Conservation (phyloP, 2,113 vertebrate species). For the Anhinga anhinga region DNA sequence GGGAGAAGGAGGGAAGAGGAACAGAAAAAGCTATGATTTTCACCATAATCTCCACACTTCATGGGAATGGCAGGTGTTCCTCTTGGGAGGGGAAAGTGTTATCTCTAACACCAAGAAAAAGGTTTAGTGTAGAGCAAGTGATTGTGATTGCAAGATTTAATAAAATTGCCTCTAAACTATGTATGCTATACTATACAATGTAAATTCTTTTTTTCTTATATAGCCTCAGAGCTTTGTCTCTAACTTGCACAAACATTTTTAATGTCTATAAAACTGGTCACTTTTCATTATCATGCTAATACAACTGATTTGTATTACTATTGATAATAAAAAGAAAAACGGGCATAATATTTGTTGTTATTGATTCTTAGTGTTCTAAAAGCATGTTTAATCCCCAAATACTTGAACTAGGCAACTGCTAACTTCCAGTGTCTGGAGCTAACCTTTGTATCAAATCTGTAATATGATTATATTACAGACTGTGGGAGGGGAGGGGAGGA, state of each 20-base stretch:
- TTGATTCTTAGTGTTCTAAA: neutral
- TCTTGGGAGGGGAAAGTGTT: constrained; percentile 45
- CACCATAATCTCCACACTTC: neutral
- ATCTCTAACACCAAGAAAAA: constrained; percentile 24
- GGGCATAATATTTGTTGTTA: neutral
- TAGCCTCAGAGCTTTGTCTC: constrained; percentile 43
- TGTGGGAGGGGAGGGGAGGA: neutral
- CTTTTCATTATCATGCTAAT: constrained; percentile 57
- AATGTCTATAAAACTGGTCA: constrained; percentile 29
- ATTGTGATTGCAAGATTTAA: constrained; percentile 26
- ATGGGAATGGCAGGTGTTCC: constrained; percentile 51
- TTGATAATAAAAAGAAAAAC: constrained; percentile 67
- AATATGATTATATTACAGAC: neutral
- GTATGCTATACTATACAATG: constrained; percentile 11
- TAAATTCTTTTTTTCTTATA: neutral
- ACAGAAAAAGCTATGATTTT: constrained; percentile 18
- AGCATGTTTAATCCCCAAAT: neutral
- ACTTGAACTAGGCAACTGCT: neutral
- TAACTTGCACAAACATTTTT: constrained; percentile 41
- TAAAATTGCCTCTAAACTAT: constrained; percentile 46
- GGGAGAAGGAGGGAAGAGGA: constrained; percentile 12
- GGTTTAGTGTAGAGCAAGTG: constrained; percentile 23
- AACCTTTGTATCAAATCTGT: neutral
- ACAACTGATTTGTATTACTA: constrained; percentile 50
- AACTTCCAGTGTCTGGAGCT: neutral